Evolutionary conservation across 2,797 vertebrate species (phyloP), one percentile per base, ranked within the genome.

Genomic region (Crocodylus rhombifer): DNA sequence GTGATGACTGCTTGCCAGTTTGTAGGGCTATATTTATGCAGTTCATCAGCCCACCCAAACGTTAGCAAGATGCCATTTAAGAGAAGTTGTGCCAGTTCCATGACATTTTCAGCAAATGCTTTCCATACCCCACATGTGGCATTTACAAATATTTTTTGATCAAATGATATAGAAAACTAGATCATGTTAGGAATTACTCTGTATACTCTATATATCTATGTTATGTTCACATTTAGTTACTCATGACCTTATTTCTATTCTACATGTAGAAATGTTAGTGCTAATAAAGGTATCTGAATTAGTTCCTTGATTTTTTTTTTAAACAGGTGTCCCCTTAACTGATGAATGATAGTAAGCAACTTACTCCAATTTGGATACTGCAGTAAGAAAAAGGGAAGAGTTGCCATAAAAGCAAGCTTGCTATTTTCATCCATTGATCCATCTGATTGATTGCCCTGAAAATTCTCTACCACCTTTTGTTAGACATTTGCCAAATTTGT

Each of bases 221-320:
- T 51, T 69, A 3, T 71, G 58, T 58, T 87, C 25, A 77, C 51
- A 1, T 21, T 33, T 25, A 14, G 20, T 36, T 21, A 20, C 0
- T 42, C 28, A 2, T 23, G 9, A 77, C 87, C 36, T 25, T 25
- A 73, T 73, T 60, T 76, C 56, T 73, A 73, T 81, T 89, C 71
- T 51, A 3, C 0, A 0, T 1, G 0, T 55, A 6, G 74, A 63
- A 74, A 25, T 3, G 0, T 4, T 10, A 73, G 55, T 77, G 75
- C 3, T 1, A 7, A 0, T 3, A 21, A 26, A 25, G 12, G 25
- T 6, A 30, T 51, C 1, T 0, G 10, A 51, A 51, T 51, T 51
- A 11, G 42, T 51, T 51, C 42, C 42, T 51, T 51, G 42, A 51
- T 51, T 10, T 51, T 51, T 51, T 51, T 51, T 51, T 51, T 11